Evolutionary conservation across 2,797 vertebrate species (phyloP), one percentile per base, ranked within the genome.

Genomic region (Hyperoplus immaculatus): DNA sequence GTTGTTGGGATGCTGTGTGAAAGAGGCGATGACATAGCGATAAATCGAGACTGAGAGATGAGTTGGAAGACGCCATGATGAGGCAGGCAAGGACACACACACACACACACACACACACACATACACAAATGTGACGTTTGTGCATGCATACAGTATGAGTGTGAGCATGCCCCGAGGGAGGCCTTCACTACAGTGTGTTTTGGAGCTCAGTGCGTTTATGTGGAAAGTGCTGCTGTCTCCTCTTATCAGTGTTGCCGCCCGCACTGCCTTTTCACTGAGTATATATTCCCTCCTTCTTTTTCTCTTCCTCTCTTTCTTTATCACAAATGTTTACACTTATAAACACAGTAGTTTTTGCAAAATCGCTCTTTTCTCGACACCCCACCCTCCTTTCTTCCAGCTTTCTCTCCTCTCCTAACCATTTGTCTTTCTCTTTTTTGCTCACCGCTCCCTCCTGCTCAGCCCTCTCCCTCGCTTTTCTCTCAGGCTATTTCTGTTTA

Each of bases 401-500:
- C 67, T 63, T 29, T 38, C n/a, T 58, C 53, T 51, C 13, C 14
- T 77, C 14, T 77, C 21, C 38, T 68, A n/a, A 60, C 29, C 29
- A 29, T 63, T 63, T 64, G 1, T 71, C 45, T 76, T 36, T 67
- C 67, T 61, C 51, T 70, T 59, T 75, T 62, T 74, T 63, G 54
- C 76, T 72, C 67, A n/a, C 71, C 12, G 5, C 61, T 81, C 46
- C 15, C 60, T 81, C 60, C n/a, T 69, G 43, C 55, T 60, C 60
- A 50, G 65, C 41, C 56, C 63, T 76, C 42, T 74, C 60, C 67
- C 68, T 82, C 49, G 76, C 54, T 87, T 80, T 90, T 84, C 86
- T 89, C 87, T 78, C 15, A 78, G 81, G 89, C 86, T 87, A 86
- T 92, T 88, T 87, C 77, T 90, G 88, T 92, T 89, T 91, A 63